Evolutionary conservation across 2,797 vertebrate species (phyloP), one percentile per base, ranked within the genome.

Genomic region (Pipistrellus pipistrellus): DNA sequence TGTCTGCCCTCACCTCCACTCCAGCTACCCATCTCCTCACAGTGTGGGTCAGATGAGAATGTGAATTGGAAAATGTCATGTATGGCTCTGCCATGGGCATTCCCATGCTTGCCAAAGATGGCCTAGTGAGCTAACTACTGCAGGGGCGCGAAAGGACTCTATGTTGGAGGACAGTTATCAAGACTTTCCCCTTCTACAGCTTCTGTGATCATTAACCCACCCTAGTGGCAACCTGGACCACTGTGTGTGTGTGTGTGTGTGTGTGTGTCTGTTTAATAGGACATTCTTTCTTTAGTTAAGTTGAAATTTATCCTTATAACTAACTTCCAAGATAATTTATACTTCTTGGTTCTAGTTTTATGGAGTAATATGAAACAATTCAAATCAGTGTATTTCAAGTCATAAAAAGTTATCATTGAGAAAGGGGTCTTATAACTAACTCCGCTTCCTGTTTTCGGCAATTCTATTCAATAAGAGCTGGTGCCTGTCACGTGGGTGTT

Each of bases 371-470:
- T 23, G 30, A 85, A 95, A 73, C 91, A 69, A 15, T 90, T 84
- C 38, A 62, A 72, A 78, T 15, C 27, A 32, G 21, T 85, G 4
- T 25, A 57, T 84, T 85, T 84, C n/a, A 46, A 68, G 71, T 38
- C 32, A 46, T 66, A 83, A 83, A 96, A 64, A 69, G 66, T 59
- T 92, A 57, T 91, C 78, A 82, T 35, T 41, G 83, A 96, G 80
- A 96, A 81, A 83, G 75, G 78, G 72, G 73, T 77, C 92, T 88
- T 81, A 92, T 5, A 57, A 30, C 80, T 57, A 57, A 25, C 76
- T 57, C 66, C 13, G 77, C 64, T 93, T 96, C 94, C 91, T 96
- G 94, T 94, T 93, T 95, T 89, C 14, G 69, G 80, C 77, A 82
- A 15, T 85, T 85, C 64, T 75, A 21, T 38, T 32, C 21, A 85